Evolutionary conservation across 2,888 invertebrate genomes (phyloP), one percentile per base, ranked within the genome.

Genomic region (Branchipolynoe longqiensis): DNA sequence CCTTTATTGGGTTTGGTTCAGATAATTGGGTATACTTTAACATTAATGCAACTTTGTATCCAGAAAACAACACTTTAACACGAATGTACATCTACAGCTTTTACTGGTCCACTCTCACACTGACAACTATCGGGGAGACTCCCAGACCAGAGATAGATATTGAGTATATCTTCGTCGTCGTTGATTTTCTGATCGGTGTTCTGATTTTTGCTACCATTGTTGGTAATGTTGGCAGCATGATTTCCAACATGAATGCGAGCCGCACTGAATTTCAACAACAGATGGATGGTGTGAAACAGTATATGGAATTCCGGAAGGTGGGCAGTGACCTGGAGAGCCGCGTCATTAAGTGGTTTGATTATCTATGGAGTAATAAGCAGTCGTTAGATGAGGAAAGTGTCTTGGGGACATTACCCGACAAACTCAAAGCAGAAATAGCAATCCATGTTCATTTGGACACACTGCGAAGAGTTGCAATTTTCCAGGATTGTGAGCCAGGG

Each of bases 121-220:
- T 99, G 87, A 98, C 98, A 18, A 99, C 98, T 2, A 98, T 99
- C 86, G 98, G 97, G 18, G 94, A 94, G 89, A 98, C 98, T 0
- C 98, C 98, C 28, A 97, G 97, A 91, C 99, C 98, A 1, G 97
- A 97, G 93, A 96, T 96, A 91, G 98, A 98, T 93, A 95, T 96
- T 0, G 98, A 99, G 94, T 98, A 97, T 94, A 94, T 98, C 62
- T 98, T 98, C 94, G 98, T 98, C 28, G 98, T 98, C 0, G 96
- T 88, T 96, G 0, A 98, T 98, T 94, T 98, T 98, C 93, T 95
- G 98, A 86, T 97, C 98, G 62, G 98, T 12, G 98, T 99, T 3
- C 95, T 99, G 83, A 98, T 99, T 91, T 99, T 99, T 93, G 99
- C 98, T 84, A 98, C 98, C 54, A 98, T 99, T 92, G 98, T 99